Evolutionary conservation across 2,113 vertebrate genomes (phyloP).

Genomic region (Gallinago paraguaiae): DNA sequence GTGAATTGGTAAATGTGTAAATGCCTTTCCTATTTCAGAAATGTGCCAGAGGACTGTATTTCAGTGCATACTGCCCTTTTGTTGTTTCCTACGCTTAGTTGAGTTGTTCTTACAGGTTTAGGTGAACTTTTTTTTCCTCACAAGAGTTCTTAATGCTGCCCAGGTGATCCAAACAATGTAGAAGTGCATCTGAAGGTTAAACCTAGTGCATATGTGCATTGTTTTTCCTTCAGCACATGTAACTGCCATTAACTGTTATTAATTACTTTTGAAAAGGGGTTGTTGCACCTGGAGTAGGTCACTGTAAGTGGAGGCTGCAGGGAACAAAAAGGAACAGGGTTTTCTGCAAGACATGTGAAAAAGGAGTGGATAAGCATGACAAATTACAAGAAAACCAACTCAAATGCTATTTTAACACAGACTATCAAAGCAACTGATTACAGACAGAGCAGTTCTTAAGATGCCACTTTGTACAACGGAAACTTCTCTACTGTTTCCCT

Average conservation of each 20-base stretch:
- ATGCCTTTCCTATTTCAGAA: neutral
- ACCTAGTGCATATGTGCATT: neutral
- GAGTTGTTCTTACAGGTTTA: neutral
- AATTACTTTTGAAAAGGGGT: neutral
- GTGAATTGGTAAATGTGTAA: neutral
- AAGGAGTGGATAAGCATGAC: neutral
- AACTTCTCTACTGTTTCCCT: neutral
- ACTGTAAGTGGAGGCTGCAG: neutral
- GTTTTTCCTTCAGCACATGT: neutral
- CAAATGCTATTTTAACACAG: neutral
- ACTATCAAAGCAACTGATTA: neutral
- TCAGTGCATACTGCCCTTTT: neutral
- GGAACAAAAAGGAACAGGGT: neutral
- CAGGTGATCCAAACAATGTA: neutral
- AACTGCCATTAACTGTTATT: neutral
- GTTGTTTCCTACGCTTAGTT: neutral
- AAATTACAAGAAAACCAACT: neutral
- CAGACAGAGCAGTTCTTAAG: neutral
- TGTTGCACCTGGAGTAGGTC: neutral
- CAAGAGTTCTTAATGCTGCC: neutral
- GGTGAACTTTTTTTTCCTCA: neutral
- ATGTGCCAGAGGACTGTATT: neutral
- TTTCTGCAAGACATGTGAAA: neutral
- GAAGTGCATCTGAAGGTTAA: neutral
- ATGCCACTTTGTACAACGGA: rapidly evolving